Evolutionary conservation across 2,113 vertebrate species (phyloP), one percentile per base, ranked within the genome.

Genomic region (Thamnophis sirtalis): DNA sequence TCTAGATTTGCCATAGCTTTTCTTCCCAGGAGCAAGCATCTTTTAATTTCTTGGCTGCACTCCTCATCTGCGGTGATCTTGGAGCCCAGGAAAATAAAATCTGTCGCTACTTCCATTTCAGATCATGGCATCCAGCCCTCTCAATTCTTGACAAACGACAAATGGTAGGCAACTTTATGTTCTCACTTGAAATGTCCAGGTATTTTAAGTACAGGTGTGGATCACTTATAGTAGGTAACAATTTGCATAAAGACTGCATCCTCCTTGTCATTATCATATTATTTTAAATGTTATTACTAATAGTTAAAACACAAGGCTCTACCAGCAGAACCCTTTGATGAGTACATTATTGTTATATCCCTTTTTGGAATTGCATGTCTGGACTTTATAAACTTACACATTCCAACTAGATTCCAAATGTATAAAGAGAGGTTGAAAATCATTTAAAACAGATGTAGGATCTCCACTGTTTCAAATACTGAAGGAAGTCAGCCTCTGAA

Each of bases 331-430:
- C n/a, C 15, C 10, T 43, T 22, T 22, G n/a, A 53, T 58, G 91
- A n/a, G 56, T 91, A 33, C 54, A 1, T 0, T 33, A 21, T 4
- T 87, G 89, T 24, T 54, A 2, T 86, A 92, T n/a, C 89, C 89
- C 50, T 56, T 58, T 51, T 13, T 86, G n/a, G 48, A 90, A 92
- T 60, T 95, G 93, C 55, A 80, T 87, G 86, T 56, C 84, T 89
- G 91, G 24, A 15, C 48, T 54, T 94, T 58, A 88, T 19, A 58
- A 86, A 43, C 24, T 86, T 11, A 63, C 0, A 24, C 2, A 88
- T 89, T 84, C 10, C 43, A 94, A 92, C 86, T 58, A 92, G n/a
- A 58, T 43, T 43, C 43, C 43, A 63, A 3, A 1, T 10, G 80
- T 86, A 51, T 50, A 58, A 93, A 90, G 19, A 53, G 63, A n/a